phyloP scores from a whole-genome alignment of 2,888 invertebrate genomes.

The Leptogaster cylindrica region DNA sequence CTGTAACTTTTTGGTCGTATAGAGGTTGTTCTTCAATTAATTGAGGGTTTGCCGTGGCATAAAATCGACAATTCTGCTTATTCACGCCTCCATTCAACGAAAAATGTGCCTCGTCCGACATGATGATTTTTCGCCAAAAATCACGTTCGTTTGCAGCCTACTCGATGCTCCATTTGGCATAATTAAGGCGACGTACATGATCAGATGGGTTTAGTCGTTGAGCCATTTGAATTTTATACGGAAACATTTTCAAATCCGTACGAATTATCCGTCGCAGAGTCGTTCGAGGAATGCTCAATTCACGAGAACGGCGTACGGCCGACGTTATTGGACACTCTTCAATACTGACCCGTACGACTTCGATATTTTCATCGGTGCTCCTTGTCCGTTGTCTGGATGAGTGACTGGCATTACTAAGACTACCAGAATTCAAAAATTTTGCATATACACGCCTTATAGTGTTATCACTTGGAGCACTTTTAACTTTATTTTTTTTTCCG shows the following conservation, averaged over 20 bases:
- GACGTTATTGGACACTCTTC: background rate
- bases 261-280: background rate
- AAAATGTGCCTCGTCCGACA: background rate
- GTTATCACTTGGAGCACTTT: background rate
- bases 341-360: background rate
- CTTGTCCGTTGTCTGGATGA: no score
- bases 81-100: background rate
- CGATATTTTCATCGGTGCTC: no score
- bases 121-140: background rate
- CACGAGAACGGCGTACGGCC: background rate
- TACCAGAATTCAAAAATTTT: background rate
- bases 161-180: background rate
- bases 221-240: background rate
- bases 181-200: background rate
- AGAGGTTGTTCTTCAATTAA: conserved; percentile 1
- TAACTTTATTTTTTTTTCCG: background rate
- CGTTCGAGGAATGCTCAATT: background rate
- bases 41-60: background rate
- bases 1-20: background rate
- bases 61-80: conserved; percentile 1
- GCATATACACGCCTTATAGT: background rate
- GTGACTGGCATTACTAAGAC: background rate
- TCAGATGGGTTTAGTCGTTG: background rate
- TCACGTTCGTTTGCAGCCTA: background rate
- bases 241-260: background rate